Evolutionary conservation across 2,797 vertebrate genomes (phyloP).

Genomic region (Vespertilio murinus): DNA sequence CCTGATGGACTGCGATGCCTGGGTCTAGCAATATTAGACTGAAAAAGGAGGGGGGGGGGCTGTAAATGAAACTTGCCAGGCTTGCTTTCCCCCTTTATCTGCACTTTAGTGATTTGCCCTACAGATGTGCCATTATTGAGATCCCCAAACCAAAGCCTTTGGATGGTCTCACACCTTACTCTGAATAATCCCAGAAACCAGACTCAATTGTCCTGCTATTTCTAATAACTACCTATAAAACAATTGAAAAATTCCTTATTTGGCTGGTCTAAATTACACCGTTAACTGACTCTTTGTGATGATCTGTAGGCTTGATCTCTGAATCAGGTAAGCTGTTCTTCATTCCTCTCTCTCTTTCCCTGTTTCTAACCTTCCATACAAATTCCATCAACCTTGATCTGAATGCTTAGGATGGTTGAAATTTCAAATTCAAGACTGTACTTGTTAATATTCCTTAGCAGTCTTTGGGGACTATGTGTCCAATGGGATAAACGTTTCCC

Average conservation of each 20-base stretch:
- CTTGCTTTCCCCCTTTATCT: background rate
- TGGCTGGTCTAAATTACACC: background rate
- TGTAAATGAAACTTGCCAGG: background rate
- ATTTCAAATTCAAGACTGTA: background rate
- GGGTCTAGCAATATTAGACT: background rate
- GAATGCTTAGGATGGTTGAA: background rate
- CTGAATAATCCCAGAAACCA: background rate
- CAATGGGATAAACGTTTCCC: background rate
- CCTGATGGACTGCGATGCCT: background rate
- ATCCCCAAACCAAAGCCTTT: background rate
- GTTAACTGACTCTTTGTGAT: background rate
- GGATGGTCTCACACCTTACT: background rate
- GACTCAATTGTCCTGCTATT: background rate
- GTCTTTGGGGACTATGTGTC: background rate
- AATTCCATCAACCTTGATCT: background rate
- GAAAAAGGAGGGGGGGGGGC: background rate
- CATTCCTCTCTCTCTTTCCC: background rate
- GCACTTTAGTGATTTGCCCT: background rate
- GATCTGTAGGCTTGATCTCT: background rate
- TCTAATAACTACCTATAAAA: background rate
- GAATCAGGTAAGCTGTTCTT: background rate
- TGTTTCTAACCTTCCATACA: background rate
- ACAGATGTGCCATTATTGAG: background rate
- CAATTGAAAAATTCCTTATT: background rate
- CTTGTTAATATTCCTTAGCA: conserved; percentile 27